Base-by-base conservation (phyloP, 2,113 vertebrate species). In the Osmerus eperlanus region DNA sequence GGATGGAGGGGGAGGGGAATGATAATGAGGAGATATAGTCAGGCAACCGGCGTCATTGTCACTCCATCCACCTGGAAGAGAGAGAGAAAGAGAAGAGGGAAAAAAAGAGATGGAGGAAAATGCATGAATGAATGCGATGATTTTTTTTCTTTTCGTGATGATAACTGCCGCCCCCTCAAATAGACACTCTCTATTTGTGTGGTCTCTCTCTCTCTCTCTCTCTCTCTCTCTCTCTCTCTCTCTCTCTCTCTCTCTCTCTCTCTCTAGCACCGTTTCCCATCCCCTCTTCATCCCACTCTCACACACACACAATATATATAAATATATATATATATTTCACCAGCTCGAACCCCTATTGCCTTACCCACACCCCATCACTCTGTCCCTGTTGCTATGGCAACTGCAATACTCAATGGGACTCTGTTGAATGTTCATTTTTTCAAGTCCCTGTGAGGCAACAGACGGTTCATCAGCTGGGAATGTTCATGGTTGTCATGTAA, bases 361-460 rank as follows among this genome's bases (percentile, higher is more conserved):
- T 23, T 67, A 7, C 75, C 68, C 74, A 73, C 76, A 86, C 81
- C 51, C 81, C 80, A 86, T 83, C 85, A 81, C 78, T 73, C 78
- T 75, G 54, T 72, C 67, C 41, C 76, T 79, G 90, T 91, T 91
- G 83, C 90, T 86, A 91, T 91, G 84, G 91, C 82, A 91, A 92
- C 89, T 81, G 81, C 74, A 83, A 79, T 79, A 79, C 85, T 88
- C 81, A 88, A 77, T 78, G 73, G 81, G 75, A 74, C 71, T 58
- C 41, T 62, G 68, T 77, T 70, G 76, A 79, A 67, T 85, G 67
- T 76, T 72, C 61, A 61, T 83, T 55, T 78, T 29, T 65, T 56
- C 55, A 65, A 11, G 64, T n/a, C 28, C n/a, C 32, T 47, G 41
- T 14, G 36, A 51, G 64, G 41, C 36, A 41, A 65, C 64, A 65